These are phyloP conservation scores for Trachelus stipa DNA, from an alignment of 2,888 invertebrate genomes.

Conservation along the genomic window DNA sequence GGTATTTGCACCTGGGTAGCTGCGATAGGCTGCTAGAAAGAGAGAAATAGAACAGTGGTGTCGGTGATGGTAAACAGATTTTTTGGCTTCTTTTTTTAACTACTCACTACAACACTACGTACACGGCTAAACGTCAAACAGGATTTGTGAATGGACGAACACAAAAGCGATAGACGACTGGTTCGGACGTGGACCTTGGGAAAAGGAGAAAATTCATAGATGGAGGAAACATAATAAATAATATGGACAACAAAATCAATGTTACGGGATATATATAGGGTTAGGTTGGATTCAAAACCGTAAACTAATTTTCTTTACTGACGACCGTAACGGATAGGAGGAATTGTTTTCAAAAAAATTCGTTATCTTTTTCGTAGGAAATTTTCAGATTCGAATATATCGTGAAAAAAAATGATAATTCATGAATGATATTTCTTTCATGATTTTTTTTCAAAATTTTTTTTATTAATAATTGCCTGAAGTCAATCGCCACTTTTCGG, in stretches of 20 bases:
- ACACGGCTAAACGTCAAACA: slow-evolving; percentile 60
- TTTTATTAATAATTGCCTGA: background rate
- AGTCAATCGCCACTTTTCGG: background rate
- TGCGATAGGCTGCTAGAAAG: slow-evolving; percentile 68
- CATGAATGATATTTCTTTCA: background rate
- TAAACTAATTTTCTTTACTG: too few relatives aligned
- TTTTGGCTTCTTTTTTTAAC: slow-evolving; percentile 58
- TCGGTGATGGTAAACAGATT: slow-evolving; percentile 62
- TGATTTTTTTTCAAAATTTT: background rate
- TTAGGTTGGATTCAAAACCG: background rate
- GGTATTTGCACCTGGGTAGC: slow-evolving; percentile 66
- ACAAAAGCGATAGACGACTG: slow-evolving; percentile 62
- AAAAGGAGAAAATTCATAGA: background rate
- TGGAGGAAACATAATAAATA: background rate
- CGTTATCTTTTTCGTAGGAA: too few relatives aligned
- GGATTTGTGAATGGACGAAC: slow-evolving; percentile 56
- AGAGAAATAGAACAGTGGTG: slow-evolving; percentile 67
- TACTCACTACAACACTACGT: slow-evolving; percentile 64
- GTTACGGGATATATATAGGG: background rate
- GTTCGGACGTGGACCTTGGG: background rate
- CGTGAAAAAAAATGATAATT: background rate
- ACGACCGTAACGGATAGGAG: too few relatives aligned
- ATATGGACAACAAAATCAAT: background rate
- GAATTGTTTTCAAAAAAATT: too few relatives aligned
- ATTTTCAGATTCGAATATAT: background rate